Evolutionary conservation across 2,888 invertebrate species (phyloP), one percentile per base, ranked within the genome.

Genomic region (Drosophila crucigera): DNA sequence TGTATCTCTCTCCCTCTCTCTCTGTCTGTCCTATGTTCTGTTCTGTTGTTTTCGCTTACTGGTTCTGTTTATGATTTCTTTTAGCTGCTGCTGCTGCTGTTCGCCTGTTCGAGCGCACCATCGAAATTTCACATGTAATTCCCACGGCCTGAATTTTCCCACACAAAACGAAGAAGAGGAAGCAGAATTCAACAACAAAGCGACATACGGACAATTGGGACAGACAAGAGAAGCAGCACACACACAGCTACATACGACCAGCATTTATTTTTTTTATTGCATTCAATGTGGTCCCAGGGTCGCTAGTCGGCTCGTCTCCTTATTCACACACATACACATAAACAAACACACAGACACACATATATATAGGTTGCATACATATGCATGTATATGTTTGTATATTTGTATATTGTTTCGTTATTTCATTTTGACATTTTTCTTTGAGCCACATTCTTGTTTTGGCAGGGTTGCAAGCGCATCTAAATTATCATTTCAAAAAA

Each of bases 61-160:
- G 70, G 73, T 68, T 76, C 76, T 78, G 82, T 59, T 67, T 60
- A 60, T 61, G 63, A 43, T 35, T 73, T 60, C 41, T 61, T 73
- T 60, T 49, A 39, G 64, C 56, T 91, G 84, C 90, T 92, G 92
- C 3, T 31, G 55, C 41, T 39, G 50, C 92, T 93, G 93, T 66
- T 90, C 83, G 92, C 93, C 93, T 92, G 91, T 89, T 92, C 84
- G 71, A 70, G 88, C 90, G 92, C 93, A 93, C 93, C 93, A 93
- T 92, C 92, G 89, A 93, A 93, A 93, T 92, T 93, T 92, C 91
- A 92, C 86, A 92, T 92, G 92, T 92, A 93, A 93, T 93, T 93
- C 93, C 93, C 93, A 93, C 93, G 93, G 92, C 92, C 91, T 91
- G 90, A 92, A 92, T 93, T 92, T 92, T 92, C 92, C 92, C 92